Conservation (phyloP, 1,140 invertebrate genomes). For the Leptinotarsa texana region DNA sequence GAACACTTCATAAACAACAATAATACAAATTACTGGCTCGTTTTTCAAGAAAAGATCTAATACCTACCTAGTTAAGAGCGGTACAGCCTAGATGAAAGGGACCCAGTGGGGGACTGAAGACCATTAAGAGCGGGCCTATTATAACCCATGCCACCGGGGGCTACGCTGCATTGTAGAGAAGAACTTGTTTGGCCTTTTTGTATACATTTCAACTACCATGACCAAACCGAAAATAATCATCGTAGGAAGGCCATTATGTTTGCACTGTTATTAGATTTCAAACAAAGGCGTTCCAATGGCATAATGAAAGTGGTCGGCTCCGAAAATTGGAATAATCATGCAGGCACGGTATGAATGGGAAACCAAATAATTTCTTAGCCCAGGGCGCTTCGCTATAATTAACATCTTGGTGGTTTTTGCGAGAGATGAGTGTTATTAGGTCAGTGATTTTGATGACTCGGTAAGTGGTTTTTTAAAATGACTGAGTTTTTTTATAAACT, state of each 20-base stretch:
- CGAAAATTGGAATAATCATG: slow-evolving; percentile 8
- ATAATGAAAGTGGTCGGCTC: not conserved
- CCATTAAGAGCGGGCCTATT: slow-evolving; percentile 8
- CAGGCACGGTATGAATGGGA: slow-evolving; percentile 1
- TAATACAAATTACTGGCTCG: slow-evolving; percentile 18
- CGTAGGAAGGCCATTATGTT: slow-evolving; percentile 2
- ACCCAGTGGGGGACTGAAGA: slow-evolving; percentile 15
- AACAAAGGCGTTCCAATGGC: slow-evolving; percentile 5
- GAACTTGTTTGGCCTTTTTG: slow-evolving; percentile 14
- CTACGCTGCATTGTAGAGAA: not conserved
- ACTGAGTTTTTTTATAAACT: no score
- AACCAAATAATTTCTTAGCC: not conserved
- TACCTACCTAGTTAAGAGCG: slow-evolving; percentile 13
- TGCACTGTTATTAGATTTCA: slow-evolving; percentile 6
- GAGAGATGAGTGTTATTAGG: not conserved
- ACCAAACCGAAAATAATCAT: slow-evolving; percentile 6
- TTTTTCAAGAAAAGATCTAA: slow-evolving; percentile 10
- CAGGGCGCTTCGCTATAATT: not conserved
- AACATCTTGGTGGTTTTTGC: not conserved
- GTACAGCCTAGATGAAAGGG: slow-evolving; percentile 10
- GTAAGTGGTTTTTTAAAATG: not conserved
- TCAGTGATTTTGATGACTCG: slow-evolving; percentile 5
- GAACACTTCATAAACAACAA: slow-evolving; percentile 18
- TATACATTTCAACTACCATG: slow-evolving; percentile 8
- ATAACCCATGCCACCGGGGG: not conserved